These are phyloP conservation scores for Polypedilum vanderplanki DNA, from an alignment of 1,140 invertebrate genomes.

Conservation along the genomic window DNA sequence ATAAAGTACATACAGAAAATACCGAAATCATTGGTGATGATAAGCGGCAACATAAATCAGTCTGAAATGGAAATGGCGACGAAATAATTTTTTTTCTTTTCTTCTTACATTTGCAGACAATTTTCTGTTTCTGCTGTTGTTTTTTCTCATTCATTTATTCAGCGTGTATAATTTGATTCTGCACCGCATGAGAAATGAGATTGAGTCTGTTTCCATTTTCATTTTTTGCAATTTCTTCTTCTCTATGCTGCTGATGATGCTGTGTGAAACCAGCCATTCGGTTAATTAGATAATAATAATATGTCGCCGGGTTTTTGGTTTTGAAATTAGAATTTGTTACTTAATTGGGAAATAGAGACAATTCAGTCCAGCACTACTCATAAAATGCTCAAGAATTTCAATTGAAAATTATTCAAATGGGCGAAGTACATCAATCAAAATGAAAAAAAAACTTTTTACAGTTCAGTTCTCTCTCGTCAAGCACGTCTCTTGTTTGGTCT, in stretches of 20 bases:
- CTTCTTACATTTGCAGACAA: conserved; percentile 22
- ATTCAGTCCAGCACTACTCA: not conserved
- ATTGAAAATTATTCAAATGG: not conserved
- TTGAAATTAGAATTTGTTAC: not conserved
- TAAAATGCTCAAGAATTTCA: not conserved
- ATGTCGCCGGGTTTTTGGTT: not conserved
- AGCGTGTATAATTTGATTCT: not conserved
- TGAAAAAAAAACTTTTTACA: too few relatives aligned
- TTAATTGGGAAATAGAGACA: not conserved
- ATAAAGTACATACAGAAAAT: not conserved
- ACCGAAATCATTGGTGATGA: not conserved
- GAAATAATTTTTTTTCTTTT: conserved; percentile 17
- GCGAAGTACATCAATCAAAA: not conserved
- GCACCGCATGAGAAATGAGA: too few relatives aligned
- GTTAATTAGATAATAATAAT: conserved; percentile 24
- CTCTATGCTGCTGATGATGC: not conserved
- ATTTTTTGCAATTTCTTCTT: too few relatives aligned
- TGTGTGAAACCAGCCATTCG: not conserved
- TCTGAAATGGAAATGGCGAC: conserved; percentile 26
- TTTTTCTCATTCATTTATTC: not conserved
- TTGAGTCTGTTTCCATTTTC: too few relatives aligned
- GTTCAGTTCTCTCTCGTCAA: not conserved
- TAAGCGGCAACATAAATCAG: conserved; percentile 27
- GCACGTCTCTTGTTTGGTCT: not conserved
- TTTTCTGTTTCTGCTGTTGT: not conserved